Evolutionary conservation across 2,888 invertebrate genomes (phyloP), one percentile per base, ranked within the genome.

Genomic region (Stictocephala bisonia): DNA sequence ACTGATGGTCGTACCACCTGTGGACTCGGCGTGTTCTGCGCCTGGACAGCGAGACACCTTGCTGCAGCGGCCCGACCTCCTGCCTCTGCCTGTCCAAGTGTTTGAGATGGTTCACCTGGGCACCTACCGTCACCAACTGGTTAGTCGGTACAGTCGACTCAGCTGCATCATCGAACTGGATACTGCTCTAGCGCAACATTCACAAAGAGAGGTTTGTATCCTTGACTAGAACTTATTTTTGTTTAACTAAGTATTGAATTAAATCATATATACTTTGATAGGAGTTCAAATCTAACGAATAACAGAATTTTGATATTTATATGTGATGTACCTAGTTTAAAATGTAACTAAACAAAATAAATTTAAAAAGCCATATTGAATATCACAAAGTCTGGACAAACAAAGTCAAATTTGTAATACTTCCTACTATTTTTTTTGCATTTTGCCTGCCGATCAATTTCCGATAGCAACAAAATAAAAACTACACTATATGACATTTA

Each of bases 91-190:
- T 0, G 93, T 99, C 48, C 96, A 97, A 85, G 78, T 79, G 18
- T 79, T 79, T 73, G 78, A 79, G 88, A 93, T 95, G 96, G 95
- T 97, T 75, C 97, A 99, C 83, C 87, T 98, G 76, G 93, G 92
- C 81, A 97, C 98, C 1, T 99, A 99, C 84, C 96, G 97, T 82
- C 90, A 90, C 64, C 93, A 92, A 79, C 93, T 99, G 76, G 91
- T 99, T 70, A 91, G 93, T 80, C 91, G 95, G 82, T 99, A 98
- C 85, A 94, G 96, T 1, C 90, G 95, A 74, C 87, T 99, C 15
- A 97, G 97, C 79, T 96, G 97, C 80, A 93, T 97, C 73, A 85
- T 99, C 73, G 99, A 99, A 84, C 86, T 97, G 82, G 97, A 98
- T 80, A 92, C 94, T 0, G 92, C 94, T 0, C 87, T 96, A 79